These are phyloP conservation scores for Theocolax elegans DNA, from an alignment of 1,140 invertebrate genomes.

Conservation along the genomic window DNA sequence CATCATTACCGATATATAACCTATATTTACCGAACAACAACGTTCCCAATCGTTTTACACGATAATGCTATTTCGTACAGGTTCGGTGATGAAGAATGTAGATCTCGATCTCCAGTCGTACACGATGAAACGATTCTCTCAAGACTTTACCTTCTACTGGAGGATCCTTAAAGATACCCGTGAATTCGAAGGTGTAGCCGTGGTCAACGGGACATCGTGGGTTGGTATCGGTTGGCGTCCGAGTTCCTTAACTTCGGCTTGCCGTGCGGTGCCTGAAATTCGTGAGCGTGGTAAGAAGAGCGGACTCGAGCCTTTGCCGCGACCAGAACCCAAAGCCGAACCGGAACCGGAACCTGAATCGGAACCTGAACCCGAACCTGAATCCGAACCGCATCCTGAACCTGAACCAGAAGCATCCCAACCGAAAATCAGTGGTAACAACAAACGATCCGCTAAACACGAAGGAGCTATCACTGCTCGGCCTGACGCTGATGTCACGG, in stretches of 20 bases:
- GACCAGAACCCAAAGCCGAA: conserved; percentile 57
- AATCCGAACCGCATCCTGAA: conserved; percentile 58
- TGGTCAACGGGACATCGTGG: conserved; percentile 87
- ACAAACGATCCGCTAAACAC: conserved; percentile 62
- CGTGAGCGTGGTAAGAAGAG: conserved; percentile 58
- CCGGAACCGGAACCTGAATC: conserved; percentile 56
- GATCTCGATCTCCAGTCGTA: conserved; percentile 77
- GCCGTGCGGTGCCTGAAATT: conserved; percentile 80
- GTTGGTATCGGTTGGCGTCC: conserved; percentile 89
- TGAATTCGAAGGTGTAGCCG: conserved; percentile 86
- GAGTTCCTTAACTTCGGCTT: conserved; percentile 74
- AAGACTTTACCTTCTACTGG: conserved; percentile 84
- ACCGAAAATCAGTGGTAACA: conserved; percentile 59
- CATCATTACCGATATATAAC: too few relatives aligned
- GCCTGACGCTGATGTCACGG: conserved; percentile 69
- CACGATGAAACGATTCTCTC: conserved; percentile 76
- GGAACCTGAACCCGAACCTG: conserved; percentile 47
- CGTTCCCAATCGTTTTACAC: too few relatives aligned
- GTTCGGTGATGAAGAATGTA: conserved; percentile 73
- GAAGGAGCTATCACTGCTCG: conserved; percentile 48
- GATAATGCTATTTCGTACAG: conserved; percentile 56
- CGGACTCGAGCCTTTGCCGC: conserved; percentile 55
- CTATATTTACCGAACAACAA: too few relatives aligned
- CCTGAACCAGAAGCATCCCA: conserved; percentile 58
- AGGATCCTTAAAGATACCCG: conserved; percentile 80